phyloP scores from a whole-genome alignment of 2,797 vertebrate genomes.

The Melanotaenia pygmaea region DNA sequence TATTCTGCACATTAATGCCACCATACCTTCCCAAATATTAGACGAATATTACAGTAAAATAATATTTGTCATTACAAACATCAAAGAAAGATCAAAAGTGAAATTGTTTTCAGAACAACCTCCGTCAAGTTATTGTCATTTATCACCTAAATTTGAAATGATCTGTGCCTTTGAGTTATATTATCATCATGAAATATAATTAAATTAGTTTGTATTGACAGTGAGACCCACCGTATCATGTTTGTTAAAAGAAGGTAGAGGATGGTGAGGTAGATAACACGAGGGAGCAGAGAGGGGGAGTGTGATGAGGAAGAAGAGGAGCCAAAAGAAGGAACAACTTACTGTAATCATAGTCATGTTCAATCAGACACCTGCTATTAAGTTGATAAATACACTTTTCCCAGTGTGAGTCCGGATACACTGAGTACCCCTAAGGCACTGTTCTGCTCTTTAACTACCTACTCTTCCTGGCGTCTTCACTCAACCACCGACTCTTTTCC shows the following conservation, averaged over 20 bases:
- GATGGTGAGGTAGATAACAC: slow-evolving; percentile 53
- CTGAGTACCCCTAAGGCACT: slow-evolving; percentile 82
- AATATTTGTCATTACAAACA: not conserved
- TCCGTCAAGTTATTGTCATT: slow-evolving; percentile 5
- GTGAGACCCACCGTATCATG: slow-evolving; percentile 21
- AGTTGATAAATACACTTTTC: slow-evolving; percentile 88
- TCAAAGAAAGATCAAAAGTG: not conserved
- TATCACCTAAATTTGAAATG: slow-evolving; percentile 26
- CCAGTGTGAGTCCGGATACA: slow-evolving; percentile 82
- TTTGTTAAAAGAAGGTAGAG: slow-evolving; percentile 48
- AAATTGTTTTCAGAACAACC: not conserved
- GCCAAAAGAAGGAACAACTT: slow-evolving; percentile 77
- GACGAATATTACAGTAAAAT: not conserved
- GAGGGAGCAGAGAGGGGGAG: slow-evolving; percentile 42
- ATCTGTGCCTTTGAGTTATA: slow-evolving; percentile 10
- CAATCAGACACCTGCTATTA: slow-evolving; percentile 89
- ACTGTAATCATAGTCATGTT: slow-evolving; percentile 87
- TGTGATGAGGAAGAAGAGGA: slow-evolving; percentile 65
- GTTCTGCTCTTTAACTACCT: slow-evolving; percentile 79
- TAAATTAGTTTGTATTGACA: slow-evolving; percentile 46
- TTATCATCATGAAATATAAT: slow-evolving; percentile 24
- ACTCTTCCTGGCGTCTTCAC: slow-evolving; percentile 70
- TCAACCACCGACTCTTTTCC: slow-evolving; percentile 71
- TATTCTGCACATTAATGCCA: not conserved
- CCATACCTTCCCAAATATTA: not conserved